Evolutionary conservation across 2,888 invertebrate species (phyloP).

Genomic region (Torymus tubicola): DNA sequence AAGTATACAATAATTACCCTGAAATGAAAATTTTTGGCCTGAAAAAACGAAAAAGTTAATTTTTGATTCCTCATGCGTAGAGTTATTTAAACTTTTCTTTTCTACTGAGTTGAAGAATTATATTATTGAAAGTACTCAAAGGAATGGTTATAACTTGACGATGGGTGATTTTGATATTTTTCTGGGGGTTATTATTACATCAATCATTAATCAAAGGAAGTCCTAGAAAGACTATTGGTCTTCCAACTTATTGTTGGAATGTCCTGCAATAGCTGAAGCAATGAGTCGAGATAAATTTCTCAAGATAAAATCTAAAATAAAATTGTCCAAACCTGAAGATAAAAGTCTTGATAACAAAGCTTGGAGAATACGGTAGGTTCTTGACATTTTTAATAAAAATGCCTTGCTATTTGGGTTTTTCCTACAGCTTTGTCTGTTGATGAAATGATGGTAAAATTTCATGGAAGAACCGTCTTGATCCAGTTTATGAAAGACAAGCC

Average conservation of each 20-base stretch:
- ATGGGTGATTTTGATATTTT: conserved; percentile 51
- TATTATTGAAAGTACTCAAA: conserved; percentile 29
- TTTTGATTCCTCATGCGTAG: conserved; percentile 12
- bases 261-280: conserved; percentile 40
- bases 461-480: conserved; percentile 44
- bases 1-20: conserved; percentile 34
- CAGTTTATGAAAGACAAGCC: conserved; percentile 17
- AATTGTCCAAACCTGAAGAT: conserved; percentile 40
- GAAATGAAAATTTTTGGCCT: neutral
- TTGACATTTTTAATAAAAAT: conserved; percentile 55
- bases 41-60: conserved; percentile 24
- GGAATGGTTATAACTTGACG: conserved; percentile 30
- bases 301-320: conserved; percentile 45
- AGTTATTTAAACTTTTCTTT: conserved; percentile 35
- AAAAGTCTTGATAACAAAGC: conserved; percentile 45
- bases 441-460: conserved; percentile 57
- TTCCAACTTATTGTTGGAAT: conserved; percentile 42
- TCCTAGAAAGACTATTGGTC: conserved; percentile 54
- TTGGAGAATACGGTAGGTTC: conserved; percentile 51
- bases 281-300: conserved; percentile 52
- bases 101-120: conserved; percentile 22
- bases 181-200: conserved; percentile 54
- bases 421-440: neutral
- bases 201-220: conserved; percentile 49
- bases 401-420: too few species aligned